Base-by-base conservation (phyloP, 2,888 invertebrate genomes). In the Volucella bombylans region DNA sequence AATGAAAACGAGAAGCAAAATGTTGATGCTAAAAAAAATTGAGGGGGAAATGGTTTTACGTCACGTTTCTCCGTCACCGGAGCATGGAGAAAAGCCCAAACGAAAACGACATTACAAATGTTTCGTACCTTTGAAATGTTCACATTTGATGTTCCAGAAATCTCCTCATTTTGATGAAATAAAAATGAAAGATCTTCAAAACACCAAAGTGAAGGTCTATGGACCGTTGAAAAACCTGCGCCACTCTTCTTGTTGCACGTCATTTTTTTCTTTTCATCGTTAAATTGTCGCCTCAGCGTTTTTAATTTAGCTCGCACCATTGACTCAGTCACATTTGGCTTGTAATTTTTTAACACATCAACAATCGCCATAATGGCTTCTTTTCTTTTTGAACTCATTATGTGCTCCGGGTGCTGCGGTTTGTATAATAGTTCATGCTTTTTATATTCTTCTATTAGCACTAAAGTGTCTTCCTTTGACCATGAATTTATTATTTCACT, bases 171-270 rank as follows among this genome's bases (percentile, higher is more conserved):
- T 23, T 15, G 41, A 9, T 11, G 45, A 8, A 23, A 6, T n/a
- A 61, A 61, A 61, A 61, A 61, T 2, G 61, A 61, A 10, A 61
- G 47, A 11, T 61, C 12, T 1, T 61, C n/a, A 9, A 23, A 61
- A 23, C 61, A 61, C 61, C 61, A 61, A 23, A 61, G 61, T 8
- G 61, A 12, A 4, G 41, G 61, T 61, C 39, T 61, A 61, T 18
- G 45, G 14, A 23, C 18, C 14, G 41, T 23, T 23, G 3, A 23
- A 23, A 2, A 23, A 1, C 18, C 18, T 23, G 18, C 14, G 39
- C 41, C 39, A 10, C 15, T 59, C 12, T 59, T 59, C 12, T 59
- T 59, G 11, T 15, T 8, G 8, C 14, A 15, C 3, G 31, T 15
- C 0, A 59, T 59, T 61, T 23, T 61, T 61, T 47, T 61, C 9